phyloP scores from a whole-genome alignment of 2,888 invertebrate genomes.

The Ecliptopera silaceata region DNA sequence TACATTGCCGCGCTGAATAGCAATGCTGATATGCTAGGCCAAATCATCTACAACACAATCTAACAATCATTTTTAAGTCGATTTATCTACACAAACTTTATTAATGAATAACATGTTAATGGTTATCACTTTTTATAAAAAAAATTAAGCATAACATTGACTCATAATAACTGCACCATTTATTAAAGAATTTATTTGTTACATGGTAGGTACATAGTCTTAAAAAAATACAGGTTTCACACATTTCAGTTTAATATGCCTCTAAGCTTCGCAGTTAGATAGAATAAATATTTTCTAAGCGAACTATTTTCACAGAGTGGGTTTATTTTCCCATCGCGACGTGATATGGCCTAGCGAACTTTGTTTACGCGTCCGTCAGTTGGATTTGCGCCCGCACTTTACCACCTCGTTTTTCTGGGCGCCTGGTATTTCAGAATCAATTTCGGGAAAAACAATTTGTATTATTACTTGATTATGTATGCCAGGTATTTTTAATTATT shows the following conservation, averaged over 20 bases:
- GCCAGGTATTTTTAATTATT: not conserved
- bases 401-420: slow-evolving; percentile 52
- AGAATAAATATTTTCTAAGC: slow-evolving; percentile 17
- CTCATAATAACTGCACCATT: no score
- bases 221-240: no score
- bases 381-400: slow-evolving; percentile 43
- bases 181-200: no score
- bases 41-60: no score
- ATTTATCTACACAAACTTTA: no score
- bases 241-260: not conserved
- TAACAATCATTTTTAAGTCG: no score
- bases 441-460: slow-evolving; percentile 8
- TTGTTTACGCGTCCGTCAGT: slow-evolving; percentile 42
- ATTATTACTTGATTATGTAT: not conserved
- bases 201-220: no score
- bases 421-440: slow-evolving; percentile 43
- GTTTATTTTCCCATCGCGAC: slow-evolving; percentile 21
- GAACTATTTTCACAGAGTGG: slow-evolving; percentile 9
- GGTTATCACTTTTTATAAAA: no score
- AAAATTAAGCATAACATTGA: no score
- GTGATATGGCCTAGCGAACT: slow-evolving; percentile 22
- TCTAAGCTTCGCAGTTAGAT: not conserved
- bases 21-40: no score
- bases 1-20: no score
- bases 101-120: no score